These are phyloP conservation scores for Ptychoptera albimana DNA, from an alignment of 2,888 invertebrate species.

Conservation along the genomic window DNA sequence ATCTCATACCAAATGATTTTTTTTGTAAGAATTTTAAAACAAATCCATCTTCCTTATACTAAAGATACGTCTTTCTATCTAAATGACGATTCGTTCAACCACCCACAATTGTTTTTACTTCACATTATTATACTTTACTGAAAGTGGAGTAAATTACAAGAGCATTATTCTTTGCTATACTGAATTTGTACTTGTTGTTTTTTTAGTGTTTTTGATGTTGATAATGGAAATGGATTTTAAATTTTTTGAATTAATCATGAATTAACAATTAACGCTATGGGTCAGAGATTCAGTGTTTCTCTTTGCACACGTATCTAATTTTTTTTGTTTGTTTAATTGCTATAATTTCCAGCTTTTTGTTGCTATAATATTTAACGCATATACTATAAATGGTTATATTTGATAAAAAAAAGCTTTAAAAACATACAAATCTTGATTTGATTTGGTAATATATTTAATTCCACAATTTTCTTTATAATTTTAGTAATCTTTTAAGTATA, in stretches of 20 bases:
- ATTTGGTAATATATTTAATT: neutral
- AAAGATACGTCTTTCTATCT: too few relatives aligned
- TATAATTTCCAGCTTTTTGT: neutral
- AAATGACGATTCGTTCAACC: too few relatives aligned
- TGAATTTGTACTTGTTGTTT: neutral
- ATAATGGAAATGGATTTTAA: slow-evolving; percentile 13
- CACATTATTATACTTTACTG: too few relatives aligned
- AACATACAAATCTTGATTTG: neutral
- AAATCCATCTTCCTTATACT: too few relatives aligned
- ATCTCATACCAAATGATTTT: too few relatives aligned
- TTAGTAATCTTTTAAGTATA: too few relatives aligned
- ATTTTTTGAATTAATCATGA: slow-evolving; percentile 14
- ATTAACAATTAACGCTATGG: slow-evolving; percentile 14
- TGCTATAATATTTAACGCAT: neutral
- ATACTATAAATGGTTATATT: neutral
- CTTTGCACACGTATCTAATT: neutral
- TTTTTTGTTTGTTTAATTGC: neutral
- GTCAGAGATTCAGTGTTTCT: slow-evolving; percentile 10
- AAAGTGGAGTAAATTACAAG: too few relatives aligned
- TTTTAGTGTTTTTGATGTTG: neutral
- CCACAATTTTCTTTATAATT: too few relatives aligned
- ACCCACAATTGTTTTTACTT: too few relatives aligned
- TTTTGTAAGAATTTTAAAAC: too few relatives aligned
- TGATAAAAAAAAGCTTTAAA: neutral
- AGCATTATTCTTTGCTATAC: too few relatives aligned